A percentile compares a stretch with the other conserved stretches of the same genome.
Evolutionary conservation across 1,140 invertebrate genomes (phyloP).

Genomic region (Cydia fagiglandana): DNA sequence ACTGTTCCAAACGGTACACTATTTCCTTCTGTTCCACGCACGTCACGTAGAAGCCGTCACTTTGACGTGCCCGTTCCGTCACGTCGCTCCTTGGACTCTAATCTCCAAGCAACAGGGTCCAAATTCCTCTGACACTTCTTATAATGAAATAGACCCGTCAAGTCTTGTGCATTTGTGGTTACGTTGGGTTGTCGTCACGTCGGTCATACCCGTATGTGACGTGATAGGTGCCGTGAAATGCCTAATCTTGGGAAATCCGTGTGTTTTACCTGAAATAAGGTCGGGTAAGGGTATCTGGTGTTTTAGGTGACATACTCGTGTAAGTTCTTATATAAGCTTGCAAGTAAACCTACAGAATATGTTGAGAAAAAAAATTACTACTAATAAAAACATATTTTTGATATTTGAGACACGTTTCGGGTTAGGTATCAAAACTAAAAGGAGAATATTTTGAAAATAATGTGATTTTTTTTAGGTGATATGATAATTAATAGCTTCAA

Average conservation of each 20-base stretch:
- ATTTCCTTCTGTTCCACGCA: conserved; percentile 7
- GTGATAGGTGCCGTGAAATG: not conserved
- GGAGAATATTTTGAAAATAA: too few species aligned
- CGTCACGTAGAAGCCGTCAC: conserved; percentile 12
- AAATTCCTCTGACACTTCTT: not conserved
- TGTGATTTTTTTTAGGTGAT: too few species aligned
- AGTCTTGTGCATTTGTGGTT: conserved; percentile 21
- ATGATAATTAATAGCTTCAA: too few species aligned
- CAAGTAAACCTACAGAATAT: too few species aligned
- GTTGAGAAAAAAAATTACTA: too few species aligned
- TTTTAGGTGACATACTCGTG: not conserved
- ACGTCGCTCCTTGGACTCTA: not conserved
- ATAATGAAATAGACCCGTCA: not conserved
- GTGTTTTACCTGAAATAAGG: not conserved
- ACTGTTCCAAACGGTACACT: not conserved
- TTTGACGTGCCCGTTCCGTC: not conserved
- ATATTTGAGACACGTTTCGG: too few species aligned
- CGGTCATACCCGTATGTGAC: not conserved
- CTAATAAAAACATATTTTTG: too few species aligned
- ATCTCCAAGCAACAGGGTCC: not conserved
- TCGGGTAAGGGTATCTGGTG: not conserved
- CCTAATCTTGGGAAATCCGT: conserved; percentile 1
- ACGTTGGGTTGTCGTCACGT: not conserved
- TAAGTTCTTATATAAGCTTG: not conserved
- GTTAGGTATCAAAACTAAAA: too few species aligned